A percentile compares a stretch with the other conserved stretches of the same genome.
phyloP scores from a whole-genome alignment of 2,797 vertebrate genomes.

The Acanthurus tractus region DNA sequence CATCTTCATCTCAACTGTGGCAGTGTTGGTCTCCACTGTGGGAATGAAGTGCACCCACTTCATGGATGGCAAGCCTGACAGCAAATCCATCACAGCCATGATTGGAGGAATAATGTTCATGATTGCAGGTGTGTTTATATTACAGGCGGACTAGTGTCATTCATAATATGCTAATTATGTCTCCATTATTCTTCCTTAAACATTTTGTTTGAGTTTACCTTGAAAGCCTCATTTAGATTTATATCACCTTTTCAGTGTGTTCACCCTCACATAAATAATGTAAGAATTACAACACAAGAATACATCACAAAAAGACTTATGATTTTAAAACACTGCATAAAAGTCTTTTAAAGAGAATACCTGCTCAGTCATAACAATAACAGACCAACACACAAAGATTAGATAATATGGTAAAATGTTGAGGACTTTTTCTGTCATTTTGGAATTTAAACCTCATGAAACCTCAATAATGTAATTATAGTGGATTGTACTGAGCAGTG shows the following conservation, averaged over 20 bases:
- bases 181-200: no score
- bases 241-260: not conserved
- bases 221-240: not conserved
- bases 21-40: conserved; percentile 81
- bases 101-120: conserved; percentile 89
- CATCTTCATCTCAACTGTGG: conserved; percentile 88
- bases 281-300: not conserved
- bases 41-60: conserved; percentile 96
- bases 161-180: not conserved
- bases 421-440: not conserved
- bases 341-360: no score
- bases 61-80: conserved; percentile 85
- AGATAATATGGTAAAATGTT: not conserved
- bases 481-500: no score
- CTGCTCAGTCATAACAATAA: not conserved
- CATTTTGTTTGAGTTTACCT: no score
- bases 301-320: not conserved
- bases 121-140: conserved; percentile 84
- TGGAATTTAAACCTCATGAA: not conserved
- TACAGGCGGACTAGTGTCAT: not conserved
- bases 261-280: not conserved
- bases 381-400: not conserved
- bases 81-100: conserved; percentile 87
- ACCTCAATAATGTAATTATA: not conserved
- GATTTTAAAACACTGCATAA: not conserved